phyloP scores from a whole-genome alignment of 2,888 invertebrate species.

The Malthinus flaveolus region DNA sequence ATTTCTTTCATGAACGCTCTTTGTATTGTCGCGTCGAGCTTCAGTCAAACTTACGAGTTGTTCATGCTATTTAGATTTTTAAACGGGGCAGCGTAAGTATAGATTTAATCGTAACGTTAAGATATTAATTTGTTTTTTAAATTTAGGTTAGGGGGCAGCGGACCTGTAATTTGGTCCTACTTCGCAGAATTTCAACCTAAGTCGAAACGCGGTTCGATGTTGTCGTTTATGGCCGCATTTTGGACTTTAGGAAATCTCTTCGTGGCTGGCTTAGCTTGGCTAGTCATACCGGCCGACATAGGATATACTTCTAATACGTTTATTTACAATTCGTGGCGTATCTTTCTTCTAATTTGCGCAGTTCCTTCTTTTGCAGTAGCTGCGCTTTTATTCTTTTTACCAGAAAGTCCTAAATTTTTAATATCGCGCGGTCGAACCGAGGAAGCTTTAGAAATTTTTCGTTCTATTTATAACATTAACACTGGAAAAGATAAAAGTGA shows the following conservation, averaged over 20 bases:
- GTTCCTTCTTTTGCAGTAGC: conserved; percentile 87
- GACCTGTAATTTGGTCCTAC: conserved; percentile 94
- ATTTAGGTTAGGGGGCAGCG: conserved; percentile 80
- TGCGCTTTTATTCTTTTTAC: conserved; percentile 77
- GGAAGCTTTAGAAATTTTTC: conserved; percentile 80
- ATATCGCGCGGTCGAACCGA: conserved; percentile 78
- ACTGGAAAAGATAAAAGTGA: conserved; percentile 74
- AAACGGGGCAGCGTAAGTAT: conserved; percentile 89
- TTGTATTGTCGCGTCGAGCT: conserved; percentile 88
- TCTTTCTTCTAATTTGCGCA: conserved; percentile 86
- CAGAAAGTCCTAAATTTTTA: conserved; percentile 90
- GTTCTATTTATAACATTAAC: conserved; percentile 79
- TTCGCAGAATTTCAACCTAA: conserved; percentile 95
- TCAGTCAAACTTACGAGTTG: conserved; percentile 84
- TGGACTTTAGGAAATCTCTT: conserved; percentile 94
- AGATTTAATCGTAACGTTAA: not conserved
- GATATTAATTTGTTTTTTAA: conserved; percentile 6
- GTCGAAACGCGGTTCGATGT: conserved; percentile 86
- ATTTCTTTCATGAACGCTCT: conserved; percentile 89
- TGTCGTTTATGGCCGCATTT: conserved; percentile 92
- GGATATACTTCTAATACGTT: conserved; percentile 70
- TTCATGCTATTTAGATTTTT: conserved; percentile 90
- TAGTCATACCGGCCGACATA: conserved; percentile 75
- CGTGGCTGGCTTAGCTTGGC: conserved; percentile 83
- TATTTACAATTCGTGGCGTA: conserved; percentile 89